A percentile compares a stretch with the other conserved stretches of the same genome.
phyloP scores from a whole-genome alignment of 2,888 invertebrate species.

The Tipula confusa region DNA sequence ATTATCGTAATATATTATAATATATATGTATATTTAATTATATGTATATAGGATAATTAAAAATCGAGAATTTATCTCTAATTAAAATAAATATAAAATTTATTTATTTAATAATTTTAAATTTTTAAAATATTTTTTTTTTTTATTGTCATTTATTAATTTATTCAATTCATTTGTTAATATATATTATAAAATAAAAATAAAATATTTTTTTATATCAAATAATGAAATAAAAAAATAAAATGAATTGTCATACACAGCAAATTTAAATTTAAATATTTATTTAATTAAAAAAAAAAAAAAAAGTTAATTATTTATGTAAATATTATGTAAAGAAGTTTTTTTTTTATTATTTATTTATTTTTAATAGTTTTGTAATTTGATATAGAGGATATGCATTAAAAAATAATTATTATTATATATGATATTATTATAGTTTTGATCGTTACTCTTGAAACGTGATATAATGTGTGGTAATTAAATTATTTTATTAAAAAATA shows the following conservation, averaged over 20 bases:
- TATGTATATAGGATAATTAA: not conserved
- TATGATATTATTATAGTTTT: not conserved
- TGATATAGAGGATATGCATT: not conserved
- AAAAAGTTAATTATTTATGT: not conserved
- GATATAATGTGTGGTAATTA: not conserved
- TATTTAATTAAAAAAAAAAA: not conserved
- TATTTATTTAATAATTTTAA: not conserved
- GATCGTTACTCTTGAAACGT: not conserved
- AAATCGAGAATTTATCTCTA: not conserved
- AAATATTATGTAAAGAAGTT: not conserved
- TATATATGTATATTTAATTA: not conserved
- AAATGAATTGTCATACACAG: conserved; percentile 20
- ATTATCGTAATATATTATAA: not conserved
- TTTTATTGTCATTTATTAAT: not conserved
- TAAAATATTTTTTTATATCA: not conserved
- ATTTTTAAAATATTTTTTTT: not conserved
- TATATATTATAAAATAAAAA: not conserved
- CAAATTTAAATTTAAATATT: not conserved
- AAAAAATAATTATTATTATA: not conserved
- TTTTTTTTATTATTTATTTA: not conserved
- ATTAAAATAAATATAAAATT: not conserved
- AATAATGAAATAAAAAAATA: too few species aligned
- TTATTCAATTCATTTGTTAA: not conserved
- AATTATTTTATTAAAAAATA: not conserved
- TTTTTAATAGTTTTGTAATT: not conserved